phyloP scores from a whole-genome alignment of 2,888 invertebrate genomes.

The Watsonalla binaria region DNA sequence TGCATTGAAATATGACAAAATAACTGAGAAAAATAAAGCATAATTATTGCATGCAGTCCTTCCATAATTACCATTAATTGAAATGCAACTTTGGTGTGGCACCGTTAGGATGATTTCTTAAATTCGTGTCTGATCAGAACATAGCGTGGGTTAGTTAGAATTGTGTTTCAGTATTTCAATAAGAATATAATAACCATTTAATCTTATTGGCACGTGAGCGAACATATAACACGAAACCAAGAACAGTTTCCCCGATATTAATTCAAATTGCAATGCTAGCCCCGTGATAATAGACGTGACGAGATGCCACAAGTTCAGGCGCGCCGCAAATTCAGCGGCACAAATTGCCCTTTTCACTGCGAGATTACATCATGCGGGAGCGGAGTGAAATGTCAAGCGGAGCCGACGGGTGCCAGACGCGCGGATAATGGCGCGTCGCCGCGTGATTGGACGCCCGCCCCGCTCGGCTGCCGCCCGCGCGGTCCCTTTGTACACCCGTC shows the following conservation, averaged over 20 bases:
- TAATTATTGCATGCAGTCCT: no score
- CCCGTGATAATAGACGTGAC: conserved; percentile 68
- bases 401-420: conserved; percentile 78
- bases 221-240: conserved; percentile 3
- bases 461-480: conserved; percentile 48
- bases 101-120: no score
- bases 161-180: conserved; percentile 16
- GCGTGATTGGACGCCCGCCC: conserved; percentile 74
- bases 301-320: conserved; percentile 69
- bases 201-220: background rate
- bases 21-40: no score
- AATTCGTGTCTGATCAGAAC: no score
- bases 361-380: conserved; percentile 80
- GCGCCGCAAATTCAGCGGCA: conserved; percentile 77
- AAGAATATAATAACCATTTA: conserved; percentile 17
- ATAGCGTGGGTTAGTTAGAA: no score
- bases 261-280: conserved; percentile 33
- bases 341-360: conserved; percentile 79
- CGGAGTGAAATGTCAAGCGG: conserved; percentile 79
- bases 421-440: conserved; percentile 79
- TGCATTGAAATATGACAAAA: no score
- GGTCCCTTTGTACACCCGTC: conserved; percentile 73
- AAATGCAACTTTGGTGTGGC: no score
- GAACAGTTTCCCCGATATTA: conserved; percentile 27
- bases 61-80: no score